Percentiles rank a stretch among this genome's conserved stretches.
Conservation (phyloP, 2,797 vertebrate genomes). For the Gymnoscopelus microlampas region DNA sequence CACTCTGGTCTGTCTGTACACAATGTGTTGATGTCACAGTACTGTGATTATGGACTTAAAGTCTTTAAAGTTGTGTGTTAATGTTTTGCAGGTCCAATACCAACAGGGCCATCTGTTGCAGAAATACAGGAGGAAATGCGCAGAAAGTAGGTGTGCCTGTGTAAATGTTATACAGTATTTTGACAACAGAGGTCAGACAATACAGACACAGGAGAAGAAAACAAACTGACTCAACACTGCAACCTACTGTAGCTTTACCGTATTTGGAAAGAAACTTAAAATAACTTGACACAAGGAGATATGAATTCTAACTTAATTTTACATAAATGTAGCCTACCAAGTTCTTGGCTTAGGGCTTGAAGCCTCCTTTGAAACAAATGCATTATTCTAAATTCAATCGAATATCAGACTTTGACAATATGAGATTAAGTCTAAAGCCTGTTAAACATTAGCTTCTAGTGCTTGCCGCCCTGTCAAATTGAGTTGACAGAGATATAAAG, state of each 20-base stretch:
- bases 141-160: conserved; percentile 69
- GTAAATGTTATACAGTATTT: conserved; percentile 3
- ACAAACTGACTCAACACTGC: neutral
- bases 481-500: conserved; percentile 23
- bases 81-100: conserved; percentile 59
- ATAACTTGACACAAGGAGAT: neutral
- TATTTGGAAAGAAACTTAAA: neutral
- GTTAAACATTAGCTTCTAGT: neutral
- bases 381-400: neutral
- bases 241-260: neutral
- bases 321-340: too few species aligned
- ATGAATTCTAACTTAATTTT: neutral
- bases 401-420: neutral
- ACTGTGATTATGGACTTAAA: neutral
- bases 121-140: conserved; percentile 76
- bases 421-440: neutral
- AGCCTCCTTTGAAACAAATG: neutral
- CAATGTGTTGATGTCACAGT: too few species aligned
- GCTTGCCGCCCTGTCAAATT: neutral
- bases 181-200: neutral
- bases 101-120: conserved; percentile 49
- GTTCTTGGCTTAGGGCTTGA: neutral
- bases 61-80: conserved; percentile 4
- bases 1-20: too few species aligned
- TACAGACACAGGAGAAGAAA: neutral